Evolutionary conservation across 2,888 invertebrate species (phyloP), one percentile per base, ranked within the genome.

Genomic region (Drosophila rubida): DNA sequence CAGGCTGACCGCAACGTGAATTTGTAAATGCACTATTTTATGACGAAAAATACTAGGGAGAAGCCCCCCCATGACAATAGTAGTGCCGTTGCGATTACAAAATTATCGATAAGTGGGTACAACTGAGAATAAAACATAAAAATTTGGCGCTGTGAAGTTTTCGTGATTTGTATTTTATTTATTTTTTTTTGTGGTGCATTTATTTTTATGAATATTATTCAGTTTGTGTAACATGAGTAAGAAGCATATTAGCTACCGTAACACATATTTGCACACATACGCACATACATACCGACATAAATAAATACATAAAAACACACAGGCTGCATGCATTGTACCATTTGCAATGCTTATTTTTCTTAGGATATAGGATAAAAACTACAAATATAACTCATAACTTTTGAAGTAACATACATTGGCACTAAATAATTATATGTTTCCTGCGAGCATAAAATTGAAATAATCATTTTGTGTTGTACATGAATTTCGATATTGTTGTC

Each of bases 51-150:
- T 37, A 37, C 51, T 41, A 53, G 51, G 13, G 51, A 27, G 27
- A 41, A 13, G 27, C 27, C 6, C 19, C 27, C 6, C 19, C 14
- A 23, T 6, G 13, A 39, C 7, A 25, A 19, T 6, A 9, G 41
- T 5, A 7, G 13, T 13, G 0, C 5, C n/a, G 16, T 8, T 39
- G 25, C n/a, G 25, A 39, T 51, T 27, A 13, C 3, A 50, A 14
- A 27, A 22, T 13, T 19, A 53, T 53, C 51, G 51, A 41, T 53
- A 27, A 30, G 19, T 30, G 27, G 19, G 5, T 13, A 11, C 9
- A n/a, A 41, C n/a, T 53, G 41, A 13, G 16, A 53, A n/a, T 53
- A 27, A n/a, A 53, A 53, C 51, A 53, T 14, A 4, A 19, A 27
- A 19, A 8, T 9, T 22, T 35, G 8, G 1, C 25, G 9, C 7